phyloP scores from a whole-genome alignment of 2,113 vertebrate species.

The Columba livia region DNA sequence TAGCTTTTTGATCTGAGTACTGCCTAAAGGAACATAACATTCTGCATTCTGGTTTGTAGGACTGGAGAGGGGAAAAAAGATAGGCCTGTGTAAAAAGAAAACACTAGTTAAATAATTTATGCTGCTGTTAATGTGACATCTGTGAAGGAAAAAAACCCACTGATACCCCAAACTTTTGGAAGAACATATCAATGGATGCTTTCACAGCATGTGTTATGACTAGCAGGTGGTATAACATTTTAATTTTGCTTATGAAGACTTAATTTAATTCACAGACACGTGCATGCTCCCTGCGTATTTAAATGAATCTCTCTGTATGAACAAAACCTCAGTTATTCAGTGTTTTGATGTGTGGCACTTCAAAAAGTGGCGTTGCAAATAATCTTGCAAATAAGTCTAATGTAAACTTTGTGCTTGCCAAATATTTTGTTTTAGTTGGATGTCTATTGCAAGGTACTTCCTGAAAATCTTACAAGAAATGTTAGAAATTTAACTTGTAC shows the following conservation, averaged over 20 bases:
- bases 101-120: background rate
- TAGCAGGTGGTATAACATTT: conserved; percentile 23
- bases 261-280: background rate
- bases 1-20: background rate
- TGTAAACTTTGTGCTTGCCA: background rate
- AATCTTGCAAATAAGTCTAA: conserved; percentile 1
- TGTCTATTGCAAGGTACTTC: conserved; percentile 9
- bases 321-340: background rate
- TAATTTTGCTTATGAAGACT: conserved; percentile 27
- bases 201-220: background rate
- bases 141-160: background rate
- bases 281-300: background rate
- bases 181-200: background rate
- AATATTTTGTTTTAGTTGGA: background rate
- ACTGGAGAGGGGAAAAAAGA: background rate
- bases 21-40: background rate
- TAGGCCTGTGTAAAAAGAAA: background rate
- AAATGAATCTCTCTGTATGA: background rate
- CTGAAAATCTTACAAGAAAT: background rate
- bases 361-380: background rate
- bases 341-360: conserved; percentile 31
- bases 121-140: background rate
- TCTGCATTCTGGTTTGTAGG: background rate
- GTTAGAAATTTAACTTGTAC: background rate
- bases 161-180: background rate